These are phyloP conservation scores for Todiramphus chloris DNA, from an alignment of 2,113 vertebrate species.

Conservation along the genomic window DNA sequence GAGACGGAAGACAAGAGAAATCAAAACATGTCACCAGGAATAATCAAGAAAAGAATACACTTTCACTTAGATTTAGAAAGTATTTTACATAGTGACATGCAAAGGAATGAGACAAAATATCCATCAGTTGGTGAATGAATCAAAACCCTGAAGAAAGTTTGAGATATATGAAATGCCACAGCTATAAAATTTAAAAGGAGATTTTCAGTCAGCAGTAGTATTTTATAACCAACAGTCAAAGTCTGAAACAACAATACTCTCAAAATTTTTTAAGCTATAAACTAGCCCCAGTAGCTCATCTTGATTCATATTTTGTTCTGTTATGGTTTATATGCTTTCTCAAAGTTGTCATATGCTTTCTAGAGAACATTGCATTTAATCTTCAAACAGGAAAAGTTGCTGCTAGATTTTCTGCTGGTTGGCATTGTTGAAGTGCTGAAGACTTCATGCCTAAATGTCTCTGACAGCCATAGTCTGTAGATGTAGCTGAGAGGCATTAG, in stretches of 20 bases:
- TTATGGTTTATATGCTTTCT: background rate
- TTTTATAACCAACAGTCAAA: background rate
- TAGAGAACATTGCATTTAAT: rapidly evolving
- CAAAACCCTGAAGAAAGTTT: background rate
- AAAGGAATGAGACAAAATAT: background rate
- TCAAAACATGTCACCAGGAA: background rate
- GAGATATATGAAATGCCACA: background rate
- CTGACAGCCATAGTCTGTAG: background rate
- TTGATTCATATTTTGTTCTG: background rate
- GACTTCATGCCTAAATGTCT: background rate
- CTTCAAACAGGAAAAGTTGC: background rate
- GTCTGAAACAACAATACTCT: background rate
- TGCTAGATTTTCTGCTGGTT: background rate
- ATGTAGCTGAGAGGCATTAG: background rate
- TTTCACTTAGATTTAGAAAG: background rate
- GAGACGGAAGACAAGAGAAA: background rate
- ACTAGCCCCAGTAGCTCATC: background rate
- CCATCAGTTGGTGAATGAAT: background rate
- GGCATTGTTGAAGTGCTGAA: background rate
- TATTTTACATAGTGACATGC: background rate
- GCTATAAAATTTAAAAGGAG: background rate
- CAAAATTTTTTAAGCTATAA: background rate
- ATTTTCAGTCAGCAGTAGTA: background rate
- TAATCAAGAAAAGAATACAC: slow-evolving; percentile 5
- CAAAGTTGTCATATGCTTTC: background rate